phyloP scores from a whole-genome alignment of 2,113 vertebrate species.

The Grallaria varia region DNA sequence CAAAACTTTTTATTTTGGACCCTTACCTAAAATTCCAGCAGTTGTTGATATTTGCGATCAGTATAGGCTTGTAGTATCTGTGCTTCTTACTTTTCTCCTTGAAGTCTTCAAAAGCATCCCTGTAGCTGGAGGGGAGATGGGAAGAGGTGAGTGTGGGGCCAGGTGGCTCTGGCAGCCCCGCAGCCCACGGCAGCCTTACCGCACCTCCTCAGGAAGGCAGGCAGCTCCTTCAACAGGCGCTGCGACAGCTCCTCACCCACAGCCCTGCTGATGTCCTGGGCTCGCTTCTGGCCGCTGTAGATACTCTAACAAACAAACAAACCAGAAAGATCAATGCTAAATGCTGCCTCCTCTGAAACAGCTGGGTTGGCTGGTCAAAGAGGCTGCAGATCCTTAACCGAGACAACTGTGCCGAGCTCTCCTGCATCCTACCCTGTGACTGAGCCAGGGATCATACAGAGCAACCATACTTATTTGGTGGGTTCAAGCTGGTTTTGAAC shows the following conservation, averaged over 20 bases:
- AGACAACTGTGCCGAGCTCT: not conserved
- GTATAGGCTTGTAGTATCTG: conserved; percentile 60
- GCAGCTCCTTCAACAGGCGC: conserved; percentile 72
- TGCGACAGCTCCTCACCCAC: conserved; percentile 34
- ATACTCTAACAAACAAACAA: conserved; percentile 69
- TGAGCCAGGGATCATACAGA: not conserved
- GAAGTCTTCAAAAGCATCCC: conserved; percentile 75
- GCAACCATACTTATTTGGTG: not conserved
- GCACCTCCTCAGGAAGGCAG: conserved; percentile 78
- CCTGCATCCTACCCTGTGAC: fast-evolving
- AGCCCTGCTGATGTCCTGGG: conserved; percentile 51
- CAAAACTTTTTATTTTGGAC: not conserved
- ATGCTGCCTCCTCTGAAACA: not conserved
- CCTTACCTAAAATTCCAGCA: conserved; percentile 84
- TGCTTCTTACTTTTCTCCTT: conserved; percentile 71
- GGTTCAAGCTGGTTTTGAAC: not conserved
- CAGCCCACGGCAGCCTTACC: not conserved
- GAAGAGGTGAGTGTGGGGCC: not conserved
- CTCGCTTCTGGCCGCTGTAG: conserved; percentile 57
- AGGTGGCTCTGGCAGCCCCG: fast-evolving
- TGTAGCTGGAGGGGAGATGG: conserved; percentile 75
- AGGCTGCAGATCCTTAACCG: not conserved
- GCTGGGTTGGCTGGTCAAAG: not conserved
- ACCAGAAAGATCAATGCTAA: not conserved
- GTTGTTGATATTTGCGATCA: conserved; percentile 84